Conservation (phyloP, 1,140 invertebrate species). For the Pomacea maculata region DNA sequence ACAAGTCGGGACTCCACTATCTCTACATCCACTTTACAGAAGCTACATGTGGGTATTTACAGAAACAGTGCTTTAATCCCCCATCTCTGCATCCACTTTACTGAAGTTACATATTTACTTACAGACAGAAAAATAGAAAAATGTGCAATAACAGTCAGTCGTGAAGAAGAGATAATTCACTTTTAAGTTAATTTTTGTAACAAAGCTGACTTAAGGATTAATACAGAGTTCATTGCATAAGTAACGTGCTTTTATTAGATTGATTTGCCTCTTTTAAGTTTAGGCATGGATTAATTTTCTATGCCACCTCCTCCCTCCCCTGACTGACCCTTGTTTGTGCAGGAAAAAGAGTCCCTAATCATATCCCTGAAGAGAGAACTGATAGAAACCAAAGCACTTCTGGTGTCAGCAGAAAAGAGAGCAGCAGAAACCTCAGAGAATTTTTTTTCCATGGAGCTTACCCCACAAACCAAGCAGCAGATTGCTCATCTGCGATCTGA, state of each 20-base stretch:
- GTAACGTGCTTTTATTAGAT: background rate
- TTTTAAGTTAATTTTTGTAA: too few species aligned
- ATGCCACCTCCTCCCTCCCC: background rate
- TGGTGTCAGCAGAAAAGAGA: background rate
- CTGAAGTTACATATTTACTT: background rate
- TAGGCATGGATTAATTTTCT: slow-evolving; percentile 8
- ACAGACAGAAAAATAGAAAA: background rate
- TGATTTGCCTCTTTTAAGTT: background rate
- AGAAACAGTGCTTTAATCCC: background rate
- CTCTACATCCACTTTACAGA: too few species aligned
- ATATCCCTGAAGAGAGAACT: slow-evolving; percentile 16
- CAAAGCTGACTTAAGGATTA: too few species aligned
- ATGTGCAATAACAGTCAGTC: too few species aligned
- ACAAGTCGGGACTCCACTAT: too few species aligned
- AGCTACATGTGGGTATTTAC: background rate
- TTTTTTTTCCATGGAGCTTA: slow-evolving; percentile 17
- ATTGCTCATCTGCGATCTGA: slow-evolving; percentile 46
- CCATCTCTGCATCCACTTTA: too few species aligned
- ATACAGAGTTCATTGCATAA: background rate
- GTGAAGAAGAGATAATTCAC: too few species aligned
- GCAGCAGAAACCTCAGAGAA: background rate
- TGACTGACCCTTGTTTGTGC: background rate
- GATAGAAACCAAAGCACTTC: slow-evolving; percentile 13
- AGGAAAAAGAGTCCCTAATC: slow-evolving; percentile 28
- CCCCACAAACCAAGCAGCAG: slow-evolving; percentile 42